These are phyloP conservation scores for Lerista edwardsae DNA, from an alignment of 2,797 vertebrate genomes.

Conservation along the genomic window DNA sequence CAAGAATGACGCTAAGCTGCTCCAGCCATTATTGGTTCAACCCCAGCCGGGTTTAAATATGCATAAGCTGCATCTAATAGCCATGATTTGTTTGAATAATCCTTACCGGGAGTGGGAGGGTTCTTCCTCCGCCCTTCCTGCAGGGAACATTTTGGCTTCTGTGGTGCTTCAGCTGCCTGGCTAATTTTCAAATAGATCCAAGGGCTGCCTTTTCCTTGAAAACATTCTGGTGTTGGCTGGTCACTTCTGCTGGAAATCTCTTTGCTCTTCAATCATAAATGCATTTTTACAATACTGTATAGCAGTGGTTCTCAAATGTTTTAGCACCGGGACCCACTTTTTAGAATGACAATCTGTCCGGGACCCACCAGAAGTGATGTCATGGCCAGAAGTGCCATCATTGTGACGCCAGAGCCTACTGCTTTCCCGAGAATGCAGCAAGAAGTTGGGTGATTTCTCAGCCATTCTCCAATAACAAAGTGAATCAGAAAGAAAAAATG, in stretches of 20 bases:
- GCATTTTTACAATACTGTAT: slow-evolving; percentile 6
- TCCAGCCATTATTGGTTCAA: slow-evolving; percentile 54
- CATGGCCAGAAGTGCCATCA: too few species aligned
- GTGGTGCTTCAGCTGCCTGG: slow-evolving; percentile 63
- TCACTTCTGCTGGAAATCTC: slow-evolving; percentile 44
- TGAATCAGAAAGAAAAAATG: too few species aligned
- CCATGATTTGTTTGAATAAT: slow-evolving; percentile 65
- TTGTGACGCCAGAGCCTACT: too few species aligned
- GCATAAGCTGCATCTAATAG: slow-evolving; percentile 63
- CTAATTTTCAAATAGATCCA: slow-evolving; percentile 68
- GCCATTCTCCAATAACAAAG: too few species aligned
- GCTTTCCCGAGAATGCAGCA: too few species aligned
- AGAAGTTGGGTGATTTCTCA: too few species aligned
- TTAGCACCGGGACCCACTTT: too few species aligned
- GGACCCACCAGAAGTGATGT: too few species aligned
- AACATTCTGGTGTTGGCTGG: slow-evolving; percentile 27
- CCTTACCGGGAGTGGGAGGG: slow-evolving; percentile 36
- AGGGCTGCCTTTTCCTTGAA: slow-evolving; percentile 52
- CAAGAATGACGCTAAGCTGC: slow-evolving; percentile 66
- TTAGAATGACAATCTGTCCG: too few species aligned
- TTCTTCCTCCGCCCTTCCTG: slow-evolving; percentile 28
- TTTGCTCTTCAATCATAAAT: slow-evolving; percentile 58
- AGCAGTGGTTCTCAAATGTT: too few species aligned
- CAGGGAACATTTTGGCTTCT: slow-evolving; percentile 43
- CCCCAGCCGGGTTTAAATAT: slow-evolving; percentile 69